Base-by-base conservation (phyloP, 1,140 invertebrate species). In the Cylas formicarius region DNA sequence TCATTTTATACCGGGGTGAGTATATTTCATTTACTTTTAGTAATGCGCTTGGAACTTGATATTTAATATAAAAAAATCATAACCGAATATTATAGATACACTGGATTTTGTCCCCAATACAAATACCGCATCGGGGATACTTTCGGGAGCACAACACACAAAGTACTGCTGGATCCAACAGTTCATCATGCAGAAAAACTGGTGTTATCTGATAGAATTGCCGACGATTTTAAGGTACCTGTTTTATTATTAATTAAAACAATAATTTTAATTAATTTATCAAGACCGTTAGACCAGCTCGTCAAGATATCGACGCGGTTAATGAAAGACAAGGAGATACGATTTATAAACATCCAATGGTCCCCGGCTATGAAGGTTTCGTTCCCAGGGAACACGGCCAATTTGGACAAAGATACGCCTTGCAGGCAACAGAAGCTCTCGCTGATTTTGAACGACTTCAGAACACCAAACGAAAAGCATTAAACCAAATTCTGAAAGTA, bases 301-400 rank as follows among this genome's bases (percentile, higher is more conserved):
- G 74, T 55, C 67, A 63, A 27, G 79, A 80, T 39, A 70, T 82
- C 14, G 75, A 81, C 36, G 60, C 76, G 1, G 72, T 83, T 1
- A 76, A 78, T 33, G 68, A 72, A 2, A 71, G 79, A 33, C 72
- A 72, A 43, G 74, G 73, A 1, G 78, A 82, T 62, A 66, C 78
- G 0, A 67, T 80, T 22, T 84, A 81, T 58, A 71, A 72, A 36
- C 75, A 83, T 68, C 81, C 81, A 2, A 76, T 80, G 53, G 67
- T 80, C 37, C 78, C 81, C 5, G 76, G 78, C 32, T 84, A 82
- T 61, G 75, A 79, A 61, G 82, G 77, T 79, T 82, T 81, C 50
- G 67, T 82, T 29, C 82, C 81, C 1, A 70, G 73, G 44, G 50
- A 78, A 42, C 73, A 72, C 43, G 72, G 67, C 2, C 68, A 73